A percentile compares a stretch with the other conserved stretches of the same genome.
phyloP scores from a whole-genome alignment of 2,797 vertebrate genomes.

The Perodicticus potto region DNA sequence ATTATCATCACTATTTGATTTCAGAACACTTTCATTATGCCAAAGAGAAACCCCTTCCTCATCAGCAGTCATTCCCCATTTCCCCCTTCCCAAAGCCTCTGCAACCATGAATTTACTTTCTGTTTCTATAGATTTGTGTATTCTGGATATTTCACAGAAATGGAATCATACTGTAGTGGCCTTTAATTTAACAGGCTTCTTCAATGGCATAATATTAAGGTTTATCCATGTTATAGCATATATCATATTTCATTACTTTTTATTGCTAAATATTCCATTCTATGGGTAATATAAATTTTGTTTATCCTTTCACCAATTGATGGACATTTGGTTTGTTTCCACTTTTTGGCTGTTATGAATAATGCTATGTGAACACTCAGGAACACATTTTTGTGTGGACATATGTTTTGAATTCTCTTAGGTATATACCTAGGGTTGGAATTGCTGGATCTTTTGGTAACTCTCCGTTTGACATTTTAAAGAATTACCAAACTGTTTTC shows the following conservation, averaged over 20 bases:
- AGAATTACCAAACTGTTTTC: slow-evolving; percentile 26
- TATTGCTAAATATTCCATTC: background rate
- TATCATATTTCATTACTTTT: background rate
- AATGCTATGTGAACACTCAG: background rate
- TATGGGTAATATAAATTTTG: background rate
- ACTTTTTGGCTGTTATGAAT: background rate
- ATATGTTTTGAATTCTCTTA: slow-evolving; percentile 5
- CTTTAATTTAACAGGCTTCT: slow-evolving; percentile 16
- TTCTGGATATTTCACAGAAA: background rate
- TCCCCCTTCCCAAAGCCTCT: background rate
- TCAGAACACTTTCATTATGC: background rate
- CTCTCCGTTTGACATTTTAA: slow-evolving; percentile 18
- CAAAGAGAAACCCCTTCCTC: background rate
- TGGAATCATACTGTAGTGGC: background rate
- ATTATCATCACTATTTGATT: background rate
- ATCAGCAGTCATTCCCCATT: background rate
- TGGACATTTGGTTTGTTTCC: background rate
- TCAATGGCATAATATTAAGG: background rate
- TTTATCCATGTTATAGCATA: background rate
- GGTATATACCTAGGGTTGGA: background rate
- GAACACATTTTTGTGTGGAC: background rate
- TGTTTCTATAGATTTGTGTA: background rate
- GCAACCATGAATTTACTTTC: background rate
- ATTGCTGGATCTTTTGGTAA: background rate
- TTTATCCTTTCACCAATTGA: background rate